Conservation (phyloP, 2,797 vertebrate genomes). For the Sebastes matsubarae region DNA sequence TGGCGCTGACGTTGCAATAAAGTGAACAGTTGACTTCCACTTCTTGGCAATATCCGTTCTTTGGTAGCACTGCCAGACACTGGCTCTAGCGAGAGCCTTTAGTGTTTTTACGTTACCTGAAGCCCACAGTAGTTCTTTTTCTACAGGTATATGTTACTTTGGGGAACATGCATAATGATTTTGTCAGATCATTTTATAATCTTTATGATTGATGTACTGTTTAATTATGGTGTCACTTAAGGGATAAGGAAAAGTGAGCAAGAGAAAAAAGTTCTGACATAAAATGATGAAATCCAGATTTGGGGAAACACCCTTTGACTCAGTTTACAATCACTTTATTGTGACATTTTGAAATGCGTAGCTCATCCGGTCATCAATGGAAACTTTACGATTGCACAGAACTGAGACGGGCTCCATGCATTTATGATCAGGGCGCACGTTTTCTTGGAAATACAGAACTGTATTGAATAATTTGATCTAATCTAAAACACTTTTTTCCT, state of each 20-base stretch:
- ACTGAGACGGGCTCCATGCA: too few relatives aligned
- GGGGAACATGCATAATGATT: not conserved
- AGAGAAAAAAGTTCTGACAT: not conserved
- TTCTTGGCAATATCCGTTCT: too few relatives aligned
- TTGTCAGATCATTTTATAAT: not conserved
- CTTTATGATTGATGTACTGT: not conserved
- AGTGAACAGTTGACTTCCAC: too few relatives aligned
- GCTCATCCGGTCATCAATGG: not conserved
- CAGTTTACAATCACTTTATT: not conserved
- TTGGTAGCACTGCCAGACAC: too few relatives aligned
- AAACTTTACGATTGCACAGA: not conserved
- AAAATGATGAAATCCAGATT: not conserved
- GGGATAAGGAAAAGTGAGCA: not conserved
- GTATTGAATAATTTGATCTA: not conserved
- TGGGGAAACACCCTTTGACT: conserved; percentile 28
- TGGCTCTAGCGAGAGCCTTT: too few relatives aligned
- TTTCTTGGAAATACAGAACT: not conserved
- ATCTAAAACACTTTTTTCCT: not conserved
- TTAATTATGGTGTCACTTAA: not conserved
- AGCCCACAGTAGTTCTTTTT: too few relatives aligned
- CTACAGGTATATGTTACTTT: too few relatives aligned
- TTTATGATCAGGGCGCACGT: not conserved
- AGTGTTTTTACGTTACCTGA: too few relatives aligned
- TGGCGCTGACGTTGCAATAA: too few relatives aligned
- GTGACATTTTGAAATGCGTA: not conserved